phyloP scores from a whole-genome alignment of 2,113 vertebrate species.

The Saimiri boliviensis region DNA sequence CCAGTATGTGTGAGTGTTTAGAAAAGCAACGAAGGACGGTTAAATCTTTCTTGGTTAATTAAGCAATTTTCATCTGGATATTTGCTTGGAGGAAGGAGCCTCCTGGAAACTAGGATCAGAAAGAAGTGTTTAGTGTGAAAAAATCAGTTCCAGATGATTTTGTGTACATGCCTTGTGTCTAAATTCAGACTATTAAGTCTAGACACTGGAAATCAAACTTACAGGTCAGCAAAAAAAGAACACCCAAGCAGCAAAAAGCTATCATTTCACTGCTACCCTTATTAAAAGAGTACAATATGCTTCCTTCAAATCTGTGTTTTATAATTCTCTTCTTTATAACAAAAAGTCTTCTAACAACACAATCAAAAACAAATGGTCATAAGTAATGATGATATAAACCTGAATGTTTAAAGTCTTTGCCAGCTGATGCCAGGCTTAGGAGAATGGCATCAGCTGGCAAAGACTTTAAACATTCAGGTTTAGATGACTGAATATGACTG shows the following conservation, averaged over 20 bases:
- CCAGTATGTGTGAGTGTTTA: constrained; percentile 1
- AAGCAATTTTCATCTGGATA: constrained; percentile 53
- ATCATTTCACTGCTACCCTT: not conserved
- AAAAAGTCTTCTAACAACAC: not conserved
- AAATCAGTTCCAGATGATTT: constrained; percentile 70
- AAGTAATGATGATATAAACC: not conserved
- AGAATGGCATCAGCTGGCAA: not conserved
- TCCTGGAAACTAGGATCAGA: constrained; percentile 19
- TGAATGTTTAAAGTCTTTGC: not conserved
- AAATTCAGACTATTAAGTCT: constrained; percentile 56
- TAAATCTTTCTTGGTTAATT: constrained; percentile 27
- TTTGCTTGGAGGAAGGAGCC: not conserved
- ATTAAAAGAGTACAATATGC: not conserved
- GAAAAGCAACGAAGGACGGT: constrained; percentile 2
- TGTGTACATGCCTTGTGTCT: constrained; percentile 54
- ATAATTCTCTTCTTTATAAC: constrained; percentile 11
- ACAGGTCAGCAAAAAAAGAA: constrained; percentile 37
- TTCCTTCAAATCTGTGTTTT: not conserved
- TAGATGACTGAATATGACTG: rapidly evolving
- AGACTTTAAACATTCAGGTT: too few species aligned
- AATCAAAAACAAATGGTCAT: constrained; percentile 6
- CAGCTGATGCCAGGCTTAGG: not conserved
- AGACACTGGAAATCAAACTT: constrained; percentile 64
- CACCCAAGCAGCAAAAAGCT: not conserved
- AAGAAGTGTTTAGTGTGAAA: constrained; percentile 29